A percentile compares a stretch with the other conserved stretches of the same genome.
Evolutionary conservation across 2,888 invertebrate genomes (phyloP).

Genomic region (Muschampia staudingeri): DNA sequence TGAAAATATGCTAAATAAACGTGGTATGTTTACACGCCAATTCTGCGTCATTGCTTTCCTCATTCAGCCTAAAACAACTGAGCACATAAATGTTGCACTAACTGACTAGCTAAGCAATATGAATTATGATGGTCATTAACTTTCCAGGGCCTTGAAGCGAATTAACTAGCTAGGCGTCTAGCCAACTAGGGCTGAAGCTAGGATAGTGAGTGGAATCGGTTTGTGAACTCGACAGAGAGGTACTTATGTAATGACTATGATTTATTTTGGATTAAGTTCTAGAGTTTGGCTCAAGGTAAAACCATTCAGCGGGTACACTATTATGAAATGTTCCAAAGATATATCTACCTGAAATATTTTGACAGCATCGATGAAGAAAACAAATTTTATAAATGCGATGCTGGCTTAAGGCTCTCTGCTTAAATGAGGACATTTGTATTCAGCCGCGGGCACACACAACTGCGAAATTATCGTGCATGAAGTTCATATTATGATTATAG

Average conservation of each 20-base stretch:
- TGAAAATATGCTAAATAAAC: too few species aligned
- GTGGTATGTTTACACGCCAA: too few species aligned
- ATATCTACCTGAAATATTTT: background rate
- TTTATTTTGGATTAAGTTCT: background rate
- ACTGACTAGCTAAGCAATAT: constrained; percentile 56
- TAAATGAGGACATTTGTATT: constrained; percentile 40
- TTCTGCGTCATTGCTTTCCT: too few species aligned
- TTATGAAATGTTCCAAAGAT: background rate
- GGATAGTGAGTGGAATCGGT: background rate
- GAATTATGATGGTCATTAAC: constrained; percentile 63
- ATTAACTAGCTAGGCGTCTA: constrained; percentile 60
- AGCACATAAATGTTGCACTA: background rate
- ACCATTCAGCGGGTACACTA: background rate
- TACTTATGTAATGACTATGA: constrained; percentile 29
- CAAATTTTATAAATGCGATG: background rate
- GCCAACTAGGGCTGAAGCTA: constrained; percentile 30
- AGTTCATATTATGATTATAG: constrained; percentile 73
- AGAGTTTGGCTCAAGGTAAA: background rate
- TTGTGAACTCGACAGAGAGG: constrained; percentile 5
- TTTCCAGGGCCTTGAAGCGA: constrained; percentile 57
- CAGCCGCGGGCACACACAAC: constrained; percentile 31
- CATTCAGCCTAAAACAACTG: background rate
- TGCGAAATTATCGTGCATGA: constrained; percentile 64
- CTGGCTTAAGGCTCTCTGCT: background rate
- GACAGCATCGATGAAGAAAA: background rate